Percentiles rank a stretch among this genome's conserved stretches.
Conservation (phyloP, 23 tunicate genomes). For the Phallusia fumigata region DNA sequence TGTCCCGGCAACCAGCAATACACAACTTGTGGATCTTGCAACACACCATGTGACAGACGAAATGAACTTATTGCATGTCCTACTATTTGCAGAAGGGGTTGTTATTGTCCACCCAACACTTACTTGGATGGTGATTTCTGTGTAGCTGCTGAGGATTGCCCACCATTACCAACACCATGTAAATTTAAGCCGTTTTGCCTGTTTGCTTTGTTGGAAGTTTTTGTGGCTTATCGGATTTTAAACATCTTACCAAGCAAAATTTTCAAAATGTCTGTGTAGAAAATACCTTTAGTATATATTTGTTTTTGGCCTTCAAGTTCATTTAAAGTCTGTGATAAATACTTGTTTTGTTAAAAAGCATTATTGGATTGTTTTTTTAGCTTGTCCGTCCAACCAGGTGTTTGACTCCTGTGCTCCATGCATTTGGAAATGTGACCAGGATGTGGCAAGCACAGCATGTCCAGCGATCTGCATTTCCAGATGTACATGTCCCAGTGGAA, state of each 20-base stretch:
- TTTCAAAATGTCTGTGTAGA: too few species aligned
- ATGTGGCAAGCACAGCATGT: not conserved
- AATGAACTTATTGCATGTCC: conserved; percentile 1
- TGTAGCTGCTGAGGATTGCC: conserved; percentile 31
- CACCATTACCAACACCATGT: not conserved
- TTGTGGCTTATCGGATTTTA: too few species aligned
- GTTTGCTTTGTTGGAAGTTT: too few species aligned
- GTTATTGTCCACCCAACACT: conserved; percentile 32
- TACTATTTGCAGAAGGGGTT: not conserved
- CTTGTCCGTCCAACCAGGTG: not conserved
- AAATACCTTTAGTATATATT: too few species aligned
- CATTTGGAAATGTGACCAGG: conserved; percentile 16
- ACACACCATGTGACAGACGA: conserved; percentile 1
- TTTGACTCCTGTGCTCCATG: not conserved
- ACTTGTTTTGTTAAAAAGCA: too few species aligned
- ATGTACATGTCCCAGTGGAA: conserved; percentile 31
- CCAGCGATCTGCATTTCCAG: not conserved
- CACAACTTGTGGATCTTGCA: conserved; percentile 9
- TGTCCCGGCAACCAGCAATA: conserved; percentile 15
- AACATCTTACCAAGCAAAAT: too few species aligned
- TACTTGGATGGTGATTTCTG: conserved; percentile 23
- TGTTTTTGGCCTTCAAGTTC: too few species aligned
- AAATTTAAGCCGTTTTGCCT: too few species aligned
- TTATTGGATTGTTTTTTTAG: not conserved
- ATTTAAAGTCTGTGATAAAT: too few species aligned